Conservation (phyloP, 1,140 invertebrate species). For the Hirudo medicinalis region DNA sequence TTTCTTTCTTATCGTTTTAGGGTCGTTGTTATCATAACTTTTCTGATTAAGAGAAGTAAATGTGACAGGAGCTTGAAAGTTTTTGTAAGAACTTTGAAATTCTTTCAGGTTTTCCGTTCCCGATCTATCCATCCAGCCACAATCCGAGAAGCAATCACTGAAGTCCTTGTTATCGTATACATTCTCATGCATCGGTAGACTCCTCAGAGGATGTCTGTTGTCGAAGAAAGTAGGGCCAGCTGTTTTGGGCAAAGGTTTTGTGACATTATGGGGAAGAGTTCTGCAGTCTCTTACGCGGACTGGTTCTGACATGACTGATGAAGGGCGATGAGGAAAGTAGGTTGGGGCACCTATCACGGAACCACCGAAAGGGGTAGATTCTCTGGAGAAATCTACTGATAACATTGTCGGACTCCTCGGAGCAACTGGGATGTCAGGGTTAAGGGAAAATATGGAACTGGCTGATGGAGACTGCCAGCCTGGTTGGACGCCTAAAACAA, state of each 20-base stretch:
- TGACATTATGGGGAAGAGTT: not conserved
- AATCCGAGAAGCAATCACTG: not conserved
- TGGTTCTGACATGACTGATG: conserved; percentile 5
- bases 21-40: not conserved
- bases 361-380: conserved; percentile 3
- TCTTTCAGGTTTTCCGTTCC: not conserved
- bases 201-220: not conserved
- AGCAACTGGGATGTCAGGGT: conserved; percentile 11
- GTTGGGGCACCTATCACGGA: conserved; percentile 1
- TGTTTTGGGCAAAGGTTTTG: not conserved
- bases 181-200: not conserved
- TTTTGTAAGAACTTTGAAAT: too few species aligned
- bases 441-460: not conserved
- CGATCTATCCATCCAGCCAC: not conserved
- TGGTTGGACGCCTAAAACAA: not conserved
- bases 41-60: conserved; percentile 4
- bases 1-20: conserved; percentile 1
- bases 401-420: not conserved
- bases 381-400: conserved; percentile 1
- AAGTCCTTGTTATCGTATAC: not conserved
- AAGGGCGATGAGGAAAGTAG: not conserved
- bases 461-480: not conserved
- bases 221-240: not conserved
- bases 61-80: too few species aligned
- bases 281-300: not conserved